phyloP scores from a whole-genome alignment of 2,888 invertebrate genomes.

The Brachynemurus nebulosus region DNA sequence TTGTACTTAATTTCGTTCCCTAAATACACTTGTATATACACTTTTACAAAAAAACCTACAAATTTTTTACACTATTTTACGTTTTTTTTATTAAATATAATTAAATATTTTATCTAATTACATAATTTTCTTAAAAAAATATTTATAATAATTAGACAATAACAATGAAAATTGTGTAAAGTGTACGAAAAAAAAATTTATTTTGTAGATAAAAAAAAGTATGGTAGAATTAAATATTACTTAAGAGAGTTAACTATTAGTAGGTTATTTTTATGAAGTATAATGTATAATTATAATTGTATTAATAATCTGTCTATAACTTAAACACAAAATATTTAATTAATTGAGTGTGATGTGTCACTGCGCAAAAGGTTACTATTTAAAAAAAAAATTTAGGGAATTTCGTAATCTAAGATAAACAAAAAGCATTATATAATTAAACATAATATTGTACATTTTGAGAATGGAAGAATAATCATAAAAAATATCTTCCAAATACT shows the following conservation, averaged over 20 bases:
- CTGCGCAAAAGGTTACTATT: background rate
- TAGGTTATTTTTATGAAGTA: slow-evolving; percentile 1
- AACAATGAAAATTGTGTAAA: slow-evolving; percentile 2
- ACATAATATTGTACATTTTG: slow-evolving; percentile 29
- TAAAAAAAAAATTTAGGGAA: slow-evolving; percentile 17
- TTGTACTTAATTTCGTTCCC: slow-evolving; percentile 1
- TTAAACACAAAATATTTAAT: background rate
- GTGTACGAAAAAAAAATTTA: slow-evolving; percentile 1
- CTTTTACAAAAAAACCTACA: background rate
- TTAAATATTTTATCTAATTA: too few species aligned
- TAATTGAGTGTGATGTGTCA: background rate
- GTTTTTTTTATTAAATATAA: background rate
- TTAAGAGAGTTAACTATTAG: background rate
- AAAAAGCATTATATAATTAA: slow-evolving; percentile 21
- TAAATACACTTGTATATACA: slow-evolving; percentile 4
- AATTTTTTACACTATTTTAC: background rate
- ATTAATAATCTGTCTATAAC: background rate
- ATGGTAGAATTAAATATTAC: background rate
- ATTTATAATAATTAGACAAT: background rate
- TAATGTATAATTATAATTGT: background rate
- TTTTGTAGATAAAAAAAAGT: slow-evolving; percentile 1
- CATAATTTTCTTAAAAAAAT: background rate
- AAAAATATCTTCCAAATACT: slow-evolving; percentile 29
- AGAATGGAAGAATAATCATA: slow-evolving; percentile 34
- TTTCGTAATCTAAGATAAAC: slow-evolving; percentile 21